Evolutionary conservation across 2,797 vertebrate genomes (phyloP).

Genomic region (Mus caroli): DNA sequence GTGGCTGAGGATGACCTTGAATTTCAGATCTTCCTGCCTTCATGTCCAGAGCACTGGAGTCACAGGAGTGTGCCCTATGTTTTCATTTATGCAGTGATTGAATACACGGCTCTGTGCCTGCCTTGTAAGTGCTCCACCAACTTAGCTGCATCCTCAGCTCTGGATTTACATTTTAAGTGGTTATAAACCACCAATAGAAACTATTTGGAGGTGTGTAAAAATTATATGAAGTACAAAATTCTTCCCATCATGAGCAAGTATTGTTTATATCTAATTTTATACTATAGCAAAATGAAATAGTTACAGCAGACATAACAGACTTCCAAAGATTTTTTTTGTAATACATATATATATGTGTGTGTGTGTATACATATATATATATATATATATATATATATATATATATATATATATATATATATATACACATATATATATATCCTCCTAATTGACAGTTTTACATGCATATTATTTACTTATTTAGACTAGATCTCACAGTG

Average conservation of each 20-base stretch:
- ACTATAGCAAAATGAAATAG: neutral
- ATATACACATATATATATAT: neutral
- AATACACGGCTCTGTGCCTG: neutral
- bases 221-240: slow-evolving; percentile 4
- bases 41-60: neutral
- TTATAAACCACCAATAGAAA: neutral
- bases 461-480: neutral
- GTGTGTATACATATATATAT: too few relatives aligned
- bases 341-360: neutral
- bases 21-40: too few relatives aligned
- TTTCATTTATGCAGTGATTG: too few relatives aligned
- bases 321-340: neutral
- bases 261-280: neutral
- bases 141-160: neutral
- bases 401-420: neutral
- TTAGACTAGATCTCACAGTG: neutral
- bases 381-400: neutral
- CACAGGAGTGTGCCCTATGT: neutral
- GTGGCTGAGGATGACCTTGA: neutral
- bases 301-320: neutral
- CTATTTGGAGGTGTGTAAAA: slow-evolving; percentile 1
- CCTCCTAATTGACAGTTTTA: neutral
- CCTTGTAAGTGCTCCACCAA: neutral
- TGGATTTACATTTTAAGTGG: neutral
- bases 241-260: neutral